Conservation (phyloP, 1,140 invertebrate species). For the Monomorium pharaonis region DNA sequence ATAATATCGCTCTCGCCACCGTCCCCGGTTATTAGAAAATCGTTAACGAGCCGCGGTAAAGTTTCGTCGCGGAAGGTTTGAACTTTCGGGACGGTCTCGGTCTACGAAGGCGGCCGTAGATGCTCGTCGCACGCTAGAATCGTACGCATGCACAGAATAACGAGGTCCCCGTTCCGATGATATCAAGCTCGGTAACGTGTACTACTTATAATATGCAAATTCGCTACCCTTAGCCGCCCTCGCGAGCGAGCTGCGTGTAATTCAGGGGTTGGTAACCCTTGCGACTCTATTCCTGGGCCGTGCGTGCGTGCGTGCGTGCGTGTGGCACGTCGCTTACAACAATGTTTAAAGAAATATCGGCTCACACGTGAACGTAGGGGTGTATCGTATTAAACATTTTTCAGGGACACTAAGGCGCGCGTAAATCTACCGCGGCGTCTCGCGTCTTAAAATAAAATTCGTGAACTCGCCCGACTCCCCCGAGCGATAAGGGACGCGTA, state of each 20-base stretch:
- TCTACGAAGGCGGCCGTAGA: constrained; percentile 71
- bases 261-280: constrained; percentile 79
- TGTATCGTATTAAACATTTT: constrained; percentile 38
- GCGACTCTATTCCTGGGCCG: constrained; percentile 71
- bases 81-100: constrained; percentile 4
- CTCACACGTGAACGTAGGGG: constrained; percentile 22
- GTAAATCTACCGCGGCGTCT: background rate
- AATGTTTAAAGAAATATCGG: constrained; percentile 76
- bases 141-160: constrained; percentile 81
- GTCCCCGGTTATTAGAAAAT: constrained; percentile 1
- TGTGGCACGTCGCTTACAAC: constrained; percentile 6
- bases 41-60: constrained; percentile 7
- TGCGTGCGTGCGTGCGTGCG: constrained; percentile 38
- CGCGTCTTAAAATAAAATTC: constrained; percentile 20
- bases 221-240: constrained; percentile 69
- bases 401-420: background rate
- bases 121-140: constrained; percentile 79
- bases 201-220: constrained; percentile 86
- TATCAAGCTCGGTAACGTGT: constrained; percentile 82
- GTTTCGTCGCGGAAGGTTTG: constrained; percentile 56
- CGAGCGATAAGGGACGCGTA: background rate
- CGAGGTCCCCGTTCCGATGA: constrained; percentile 80
- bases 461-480: background rate
- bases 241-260: constrained; percentile 74
- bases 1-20: background rate